phyloP scores from a whole-genome alignment of 2,888 invertebrate genomes.

The Tolmerus cingulatus region DNA sequence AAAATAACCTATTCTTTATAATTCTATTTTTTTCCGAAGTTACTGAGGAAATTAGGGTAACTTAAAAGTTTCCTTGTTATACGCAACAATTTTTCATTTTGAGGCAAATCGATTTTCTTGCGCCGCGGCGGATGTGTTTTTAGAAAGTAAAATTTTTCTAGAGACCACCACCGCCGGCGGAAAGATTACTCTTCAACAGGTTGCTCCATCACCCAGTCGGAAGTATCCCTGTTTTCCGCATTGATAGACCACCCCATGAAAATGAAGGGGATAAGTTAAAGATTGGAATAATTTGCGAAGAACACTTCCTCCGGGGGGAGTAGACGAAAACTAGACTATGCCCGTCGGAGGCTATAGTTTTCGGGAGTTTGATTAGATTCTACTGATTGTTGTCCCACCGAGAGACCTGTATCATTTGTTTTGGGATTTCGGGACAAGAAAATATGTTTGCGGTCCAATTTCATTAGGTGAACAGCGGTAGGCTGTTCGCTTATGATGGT shows the following conservation, averaged over 20 bases:
- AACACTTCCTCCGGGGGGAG: neutral
- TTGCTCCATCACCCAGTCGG: neutral
- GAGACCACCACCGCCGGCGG: neutral
- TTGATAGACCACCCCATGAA: neutral
- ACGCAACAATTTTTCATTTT: neutral
- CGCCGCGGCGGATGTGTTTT: neutral
- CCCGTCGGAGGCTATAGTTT: neutral
- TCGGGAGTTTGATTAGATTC: neutral
- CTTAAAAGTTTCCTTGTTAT: neutral
- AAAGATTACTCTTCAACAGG: neutral
- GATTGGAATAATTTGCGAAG: neutral
- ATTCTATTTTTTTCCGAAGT: neutral
- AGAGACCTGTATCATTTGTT: neutral
- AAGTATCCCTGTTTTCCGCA: neutral
- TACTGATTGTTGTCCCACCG: neutral
- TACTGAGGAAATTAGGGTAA: neutral
- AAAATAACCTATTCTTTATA: neutral
- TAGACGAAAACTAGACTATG: neutral
- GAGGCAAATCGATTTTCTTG: slow-evolving; percentile 4
- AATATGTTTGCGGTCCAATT: neutral
- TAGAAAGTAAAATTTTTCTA: neutral
- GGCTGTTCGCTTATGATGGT: neutral
- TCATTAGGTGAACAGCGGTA: slow-evolving; percentile 4
- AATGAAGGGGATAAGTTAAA: neutral
- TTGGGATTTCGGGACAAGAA: neutral